Base-by-base conservation (phyloP, 35 echinoderm and acorn worm species). In the Ophioderma brevispina region DNA sequence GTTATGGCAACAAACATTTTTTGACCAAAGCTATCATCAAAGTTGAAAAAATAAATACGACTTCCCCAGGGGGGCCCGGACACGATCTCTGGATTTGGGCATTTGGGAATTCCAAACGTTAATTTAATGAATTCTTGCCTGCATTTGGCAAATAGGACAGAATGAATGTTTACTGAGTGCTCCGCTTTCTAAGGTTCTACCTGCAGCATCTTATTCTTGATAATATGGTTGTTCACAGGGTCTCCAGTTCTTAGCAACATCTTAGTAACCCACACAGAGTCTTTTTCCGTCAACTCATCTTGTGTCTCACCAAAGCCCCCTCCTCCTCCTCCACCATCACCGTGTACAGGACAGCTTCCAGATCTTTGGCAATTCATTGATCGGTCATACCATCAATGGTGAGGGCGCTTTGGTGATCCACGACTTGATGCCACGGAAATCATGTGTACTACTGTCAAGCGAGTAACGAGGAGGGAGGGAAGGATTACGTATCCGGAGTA, bases 301-400 rank as follows among this genome's bases (percentile, higher is more conserved):
- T 52, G 32, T 97, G 95, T 75, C 38, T 84, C 21, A 92, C 83
- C 49, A 97, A 92, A 78, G 95, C 92, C 41, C 82, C 86, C n/a
- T 92, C 86, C n/a, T 92, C 95, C 18, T 18, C 85, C 35, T 92
- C 96, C 11, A 84, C 84, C 1, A 83, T 81, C 0, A 41, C 30
- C 95, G 92, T 92, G 30, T 32, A 40, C 37, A 36, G 2, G 82
- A 90, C 76, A 88, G 76, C 2, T 63, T 77, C 21, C 32, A 36
- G 40, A 39, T 92, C 56, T 84, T 87, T 34, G 37, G 49, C 31
- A 77, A 49, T 35, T 75, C 55, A 8, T 37, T 90, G 18, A 5
- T 32, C 1, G 76, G 76, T 85, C 95, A 97, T 46, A 79, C 40
- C 37, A 75, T 94, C 39, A 86, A 34, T 0, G 52, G 38, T 25